Evolutionary conservation across 1,140 invertebrate species (phyloP).

Genomic region (Penaeus japonicus): DNA sequence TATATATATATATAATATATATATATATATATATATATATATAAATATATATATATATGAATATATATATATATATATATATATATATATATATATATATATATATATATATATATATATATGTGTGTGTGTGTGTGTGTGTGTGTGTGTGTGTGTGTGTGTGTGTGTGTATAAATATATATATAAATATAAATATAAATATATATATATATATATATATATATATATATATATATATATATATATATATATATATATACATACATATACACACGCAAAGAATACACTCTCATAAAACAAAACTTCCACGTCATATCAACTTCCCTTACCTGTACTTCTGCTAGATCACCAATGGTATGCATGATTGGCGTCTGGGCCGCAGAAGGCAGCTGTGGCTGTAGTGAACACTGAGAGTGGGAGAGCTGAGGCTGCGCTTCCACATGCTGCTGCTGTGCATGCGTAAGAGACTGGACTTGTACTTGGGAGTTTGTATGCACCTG

Average conservation of each 20-base stretch:
- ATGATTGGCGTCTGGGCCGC: constrained; percentile 11
- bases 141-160: no score
- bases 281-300: background rate
- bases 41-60: background rate
- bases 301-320: no score
- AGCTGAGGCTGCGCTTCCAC: constrained; percentile 23
- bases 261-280: background rate
- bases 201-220: no score
- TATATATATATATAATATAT: background rate
- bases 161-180: no score
- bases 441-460: constrained; percentile 24
- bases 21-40: background rate
- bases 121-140: no score
- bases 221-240: no score
- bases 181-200: no score
- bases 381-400: constrained; percentile 27
- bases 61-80: background rate
- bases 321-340: constrained; percentile 33
- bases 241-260: background rate
- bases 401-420: background rate
- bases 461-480: constrained; percentile 2
- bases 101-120: no score
- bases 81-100: background rate
- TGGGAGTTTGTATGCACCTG: constrained; percentile 21
- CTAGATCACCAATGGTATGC: background rate